Evolutionary conservation across 2,888 invertebrate species (phyloP).

Genomic region (Rotaria socialis): DNA sequence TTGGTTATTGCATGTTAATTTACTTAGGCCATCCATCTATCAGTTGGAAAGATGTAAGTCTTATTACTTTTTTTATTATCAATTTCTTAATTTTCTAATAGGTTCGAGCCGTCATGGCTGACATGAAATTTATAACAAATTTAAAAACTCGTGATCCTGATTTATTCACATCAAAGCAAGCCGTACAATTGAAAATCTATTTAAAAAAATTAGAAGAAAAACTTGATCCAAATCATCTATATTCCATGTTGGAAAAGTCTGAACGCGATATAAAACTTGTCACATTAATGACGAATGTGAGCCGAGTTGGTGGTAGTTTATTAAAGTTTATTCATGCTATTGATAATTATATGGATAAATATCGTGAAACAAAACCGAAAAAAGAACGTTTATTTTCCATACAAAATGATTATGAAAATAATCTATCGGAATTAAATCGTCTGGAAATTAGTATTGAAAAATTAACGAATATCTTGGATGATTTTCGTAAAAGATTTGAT

Average conservation of each 20-base stretch:
- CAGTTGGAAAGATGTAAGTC: constrained; percentile 65
- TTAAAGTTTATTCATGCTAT: constrained; percentile 75
- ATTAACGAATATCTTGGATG: constrained; percentile 69
- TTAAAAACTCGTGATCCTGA: constrained; percentile 80
- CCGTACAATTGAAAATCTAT: constrained; percentile 62
- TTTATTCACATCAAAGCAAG: constrained; percentile 74
- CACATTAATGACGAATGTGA: not conserved
- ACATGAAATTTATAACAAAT: constrained; percentile 69
- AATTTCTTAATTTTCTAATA: constrained; percentile 47
- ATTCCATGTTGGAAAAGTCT: not conserved
- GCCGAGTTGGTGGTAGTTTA: constrained; percentile 67
- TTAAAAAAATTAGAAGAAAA: constrained; percentile 3
- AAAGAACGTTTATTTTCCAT: constrained; percentile 37
- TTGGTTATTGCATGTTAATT: constrained; percentile 28
- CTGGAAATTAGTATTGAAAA: not conserved
- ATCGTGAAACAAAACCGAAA: constrained; percentile 66
- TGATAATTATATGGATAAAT: constrained; percentile 75
- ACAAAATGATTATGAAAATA: not conserved
- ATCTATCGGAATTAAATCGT: not conserved
- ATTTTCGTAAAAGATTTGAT: constrained; percentile 72
- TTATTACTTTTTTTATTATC: constrained; percentile 77
- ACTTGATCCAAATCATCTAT: not conserved
- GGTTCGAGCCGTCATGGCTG: constrained; percentile 48
- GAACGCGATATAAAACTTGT: not conserved
- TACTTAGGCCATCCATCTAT: not conserved